Base-by-base conservation (phyloP, 53 echinoderm and acorn worm species). In the Crossaster papposus region DNA sequence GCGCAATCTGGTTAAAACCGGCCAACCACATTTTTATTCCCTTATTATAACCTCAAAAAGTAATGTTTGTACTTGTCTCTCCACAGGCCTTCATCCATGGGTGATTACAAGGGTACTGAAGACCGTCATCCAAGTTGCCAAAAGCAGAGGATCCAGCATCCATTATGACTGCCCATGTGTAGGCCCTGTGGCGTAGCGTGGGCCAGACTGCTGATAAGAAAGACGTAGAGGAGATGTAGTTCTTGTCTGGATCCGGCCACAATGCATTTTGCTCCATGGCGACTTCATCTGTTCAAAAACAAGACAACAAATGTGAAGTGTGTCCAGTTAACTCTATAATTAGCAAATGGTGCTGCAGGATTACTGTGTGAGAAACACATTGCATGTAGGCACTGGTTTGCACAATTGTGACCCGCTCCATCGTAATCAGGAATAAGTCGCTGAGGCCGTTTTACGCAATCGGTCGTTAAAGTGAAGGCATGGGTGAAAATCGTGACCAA, bases 171-270 rank as follows among this genome's bases (percentile, higher is more conserved):
- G 80, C 65, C 92, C 92, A 92, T 1, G 22, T 29, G 58, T 92
- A 92, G 5, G 18, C 36, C 29, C 70, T 65, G 64, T 92, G 89
- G 30, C 91, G 77, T 50, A 91, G 63, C 28, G 91, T 65, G 24
- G 91, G 87, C 91, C 91, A 91, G 30, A 91, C 91, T 4, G 91
- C 91, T n/a, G 85, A 86, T 70, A 91, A 52, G 24, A 38, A 20
- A n/a, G 58, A 31, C 3, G 31, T 91, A 12, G 64, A 68, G 8
- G 79, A 65, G 51, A 64, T 85, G 72, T 91, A 91, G 36, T 87
- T 86, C 74, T 70, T 79, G 36, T 91, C 91, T 32, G 79, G 70
- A 51, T 78, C 51, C 1, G 31, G 29, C 91, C 87, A 91, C 11
- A 13, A 5, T 11, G 36, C 71, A 79, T 91, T 86, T 80, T 84